These are phyloP conservation scores for Phrixothrix hirtus DNA, from an alignment of 2,888 invertebrate genomes.

Conservation along the genomic window DNA sequence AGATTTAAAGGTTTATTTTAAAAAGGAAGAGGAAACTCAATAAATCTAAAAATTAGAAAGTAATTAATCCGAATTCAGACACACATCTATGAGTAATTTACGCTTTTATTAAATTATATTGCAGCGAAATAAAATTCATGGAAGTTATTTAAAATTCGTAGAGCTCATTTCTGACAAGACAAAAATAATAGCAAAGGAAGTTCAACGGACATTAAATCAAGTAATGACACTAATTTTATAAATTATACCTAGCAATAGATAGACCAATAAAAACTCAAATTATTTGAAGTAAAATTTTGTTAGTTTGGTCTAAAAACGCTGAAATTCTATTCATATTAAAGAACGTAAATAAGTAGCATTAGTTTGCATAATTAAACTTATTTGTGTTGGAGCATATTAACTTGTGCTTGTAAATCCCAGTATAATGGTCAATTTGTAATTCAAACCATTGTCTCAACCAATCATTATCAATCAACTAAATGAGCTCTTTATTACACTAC, in stretches of 20 bases:
- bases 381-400: conserved; percentile 27
- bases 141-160: neutral
- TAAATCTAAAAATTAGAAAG: no score
- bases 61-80: no score
- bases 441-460: conserved; percentile 27
- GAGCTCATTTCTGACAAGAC: neutral
- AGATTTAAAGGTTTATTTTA: no score
- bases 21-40: no score
- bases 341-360: neutral
- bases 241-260: conserved; percentile 12
- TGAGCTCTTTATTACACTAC: conserved; percentile 20
- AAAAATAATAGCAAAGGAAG: conserved; percentile 16
- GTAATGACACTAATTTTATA: conserved; percentile 28
- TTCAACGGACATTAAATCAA: conserved; percentile 30
- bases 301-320: neutral
- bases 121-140: neutral
- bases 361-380: conserved; percentile 19
- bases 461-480: conserved; percentile 28
- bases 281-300: neutral
- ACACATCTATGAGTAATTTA: neutral
- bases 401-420: conserved; percentile 25
- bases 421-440: conserved; percentile 28
- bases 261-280: neutral
- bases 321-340: neutral
- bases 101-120: neutral